Evolutionary conservation across 2,888 invertebrate genomes (phyloP), one percentile per base, ranked within the genome.

Genomic region (Eilema griseolum): DNA sequence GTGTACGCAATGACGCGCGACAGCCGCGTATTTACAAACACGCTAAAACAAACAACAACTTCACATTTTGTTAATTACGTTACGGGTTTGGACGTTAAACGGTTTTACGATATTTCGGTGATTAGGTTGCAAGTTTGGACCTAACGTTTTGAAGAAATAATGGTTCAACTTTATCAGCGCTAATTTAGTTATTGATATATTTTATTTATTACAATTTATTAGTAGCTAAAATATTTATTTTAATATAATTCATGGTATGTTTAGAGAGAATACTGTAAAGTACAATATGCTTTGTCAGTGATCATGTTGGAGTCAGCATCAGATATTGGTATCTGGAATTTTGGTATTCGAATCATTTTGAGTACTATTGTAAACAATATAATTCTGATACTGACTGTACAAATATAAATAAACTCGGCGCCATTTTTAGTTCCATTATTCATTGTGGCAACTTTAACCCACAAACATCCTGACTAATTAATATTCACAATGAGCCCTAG

Each of bases 401-500:
- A 46, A 52, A 24, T 24, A 62, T 16, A 46, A 63, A 46, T 63
- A 56, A 56, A 56, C 65, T 31, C 23, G 59, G 11, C 37, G 59
- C 59, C 59, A 57, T 24, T 57, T 57, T 10, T 33, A 28, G 16
- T 52, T 33, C 24, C n/a, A 59, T 37, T 66, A 24, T 59, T 41
- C 60, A 26, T 28, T 37, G 26, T 41, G 11, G 33, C 28, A 66
- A 59, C 66, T 59, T 67, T 66, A 71, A 72, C 71, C 77, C 60
- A 70, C 61, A 62, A 78, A 79, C 75, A 81, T 80, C 79, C 77
- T 77, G 77, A 69, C 65, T 67, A 75, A 66, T 82, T 78, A 75
- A 79, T 70, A 70, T 79, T 67, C 81, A 73, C 72, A 72, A 73
- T 71, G 67, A 66, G 61, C 73, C 73, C 73, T 65, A 76, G 70